Conservation (phyloP, 1,140 invertebrate species). For the Anoplophora glabripennis region DNA sequence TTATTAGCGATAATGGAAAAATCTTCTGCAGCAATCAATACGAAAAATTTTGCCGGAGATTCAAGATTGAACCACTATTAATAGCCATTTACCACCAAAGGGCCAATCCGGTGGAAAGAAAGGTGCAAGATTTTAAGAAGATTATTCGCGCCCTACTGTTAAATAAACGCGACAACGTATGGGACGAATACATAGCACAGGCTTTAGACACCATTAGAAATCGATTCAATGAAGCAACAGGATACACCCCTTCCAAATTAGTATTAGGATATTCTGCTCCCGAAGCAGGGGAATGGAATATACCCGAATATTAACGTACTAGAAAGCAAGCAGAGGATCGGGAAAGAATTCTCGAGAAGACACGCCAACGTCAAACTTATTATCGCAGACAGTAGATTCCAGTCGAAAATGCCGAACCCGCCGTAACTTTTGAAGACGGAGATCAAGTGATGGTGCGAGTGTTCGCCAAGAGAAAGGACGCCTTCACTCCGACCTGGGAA, state of each 20-base stretch:
- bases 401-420: too few species aligned
- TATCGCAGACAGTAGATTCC: too few species aligned
- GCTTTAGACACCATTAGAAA: background rate
- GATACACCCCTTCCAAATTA: background rate
- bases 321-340: too few species aligned
- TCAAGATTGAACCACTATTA: background rate
- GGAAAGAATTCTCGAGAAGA: too few species aligned
- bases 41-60: background rate
- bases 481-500: too few species aligned
- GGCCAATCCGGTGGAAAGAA: background rate
- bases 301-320: too few species aligned
- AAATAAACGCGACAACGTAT: background rate
- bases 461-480: too few species aligned
- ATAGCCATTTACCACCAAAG: background rate
- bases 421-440: too few species aligned
- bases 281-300: background rate
- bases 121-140: background rate
- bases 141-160: background rate
- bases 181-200: background rate
- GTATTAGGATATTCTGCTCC: background rate
- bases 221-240: constrained; percentile 1
- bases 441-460: too few species aligned
- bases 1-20: constrained; percentile 1
- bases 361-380: too few species aligned
- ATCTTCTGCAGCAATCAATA: background rate